phyloP scores from a whole-genome alignment of 1,140 invertebrate species.

The Piezodorus guildinii region DNA sequence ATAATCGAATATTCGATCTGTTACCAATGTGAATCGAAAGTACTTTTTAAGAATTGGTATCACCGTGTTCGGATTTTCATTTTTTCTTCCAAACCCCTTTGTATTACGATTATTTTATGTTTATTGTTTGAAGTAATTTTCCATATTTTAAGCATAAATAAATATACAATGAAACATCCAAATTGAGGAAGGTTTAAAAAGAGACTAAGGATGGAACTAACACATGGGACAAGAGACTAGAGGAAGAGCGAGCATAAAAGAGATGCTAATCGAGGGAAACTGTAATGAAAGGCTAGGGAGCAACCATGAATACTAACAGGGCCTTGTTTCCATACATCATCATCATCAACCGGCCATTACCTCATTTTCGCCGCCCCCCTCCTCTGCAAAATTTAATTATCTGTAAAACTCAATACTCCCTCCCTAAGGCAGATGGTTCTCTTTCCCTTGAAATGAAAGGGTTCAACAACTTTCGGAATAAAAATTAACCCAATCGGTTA shows the following conservation, averaged over 20 bases:
- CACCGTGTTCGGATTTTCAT: no score
- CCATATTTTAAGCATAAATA: no score
- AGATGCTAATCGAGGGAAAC: constrained; percentile 12
- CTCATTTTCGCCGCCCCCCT: constrained; percentile 7
- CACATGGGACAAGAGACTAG: neutral
- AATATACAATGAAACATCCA: no score
- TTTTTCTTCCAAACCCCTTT: no score
- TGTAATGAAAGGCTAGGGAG: constrained; percentile 10
- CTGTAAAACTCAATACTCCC: constrained; percentile 13
- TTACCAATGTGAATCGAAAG: no score
- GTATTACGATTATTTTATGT: no score
- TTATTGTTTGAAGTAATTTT: no score
- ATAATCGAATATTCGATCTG: no score
- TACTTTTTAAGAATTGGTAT: no score
- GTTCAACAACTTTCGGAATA: constrained; percentile 5
- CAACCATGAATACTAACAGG: constrained; percentile 12
- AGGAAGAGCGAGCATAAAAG: constrained; percentile 6
- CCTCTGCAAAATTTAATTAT: constrained; percentile 7
- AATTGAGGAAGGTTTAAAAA: no score
- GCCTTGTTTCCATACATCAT: constrained; percentile 15
- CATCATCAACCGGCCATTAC: constrained; percentile 15
- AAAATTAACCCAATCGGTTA: constrained; percentile 7
- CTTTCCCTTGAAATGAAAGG: constrained; percentile 11
- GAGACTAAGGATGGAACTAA: no score
- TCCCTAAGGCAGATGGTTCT: neutral